Evolutionary conservation across 23 tunicate genomes (phyloP).

Genomic region (Styela clava): DNA sequence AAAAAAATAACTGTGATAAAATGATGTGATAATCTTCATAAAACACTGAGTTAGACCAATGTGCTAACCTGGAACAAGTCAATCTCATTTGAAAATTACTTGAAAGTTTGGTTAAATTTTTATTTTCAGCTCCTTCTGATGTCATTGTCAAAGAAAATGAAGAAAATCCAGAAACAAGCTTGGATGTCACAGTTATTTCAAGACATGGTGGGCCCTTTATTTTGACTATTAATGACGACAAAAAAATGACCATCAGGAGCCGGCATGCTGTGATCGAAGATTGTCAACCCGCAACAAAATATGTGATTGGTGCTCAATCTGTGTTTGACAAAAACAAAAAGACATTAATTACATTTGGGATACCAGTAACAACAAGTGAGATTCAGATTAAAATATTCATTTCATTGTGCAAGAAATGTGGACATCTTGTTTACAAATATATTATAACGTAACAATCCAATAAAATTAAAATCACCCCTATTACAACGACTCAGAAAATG

Average conservation of each 20-base stretch:
- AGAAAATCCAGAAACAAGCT: not conserved
- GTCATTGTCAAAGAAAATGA: not conserved
- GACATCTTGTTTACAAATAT: too few relatives aligned
- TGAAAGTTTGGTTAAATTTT: too few relatives aligned
- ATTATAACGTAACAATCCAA: too few relatives aligned
- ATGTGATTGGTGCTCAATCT: not conserved
- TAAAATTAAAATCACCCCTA: too few relatives aligned
- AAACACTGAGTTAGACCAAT: too few relatives aligned
- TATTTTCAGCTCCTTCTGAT: not conserved
- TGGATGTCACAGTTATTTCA: not conserved
- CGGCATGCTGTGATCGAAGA: not conserved
- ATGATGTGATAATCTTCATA: too few relatives aligned
- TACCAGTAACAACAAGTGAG: not conserved
- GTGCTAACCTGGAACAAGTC: too few relatives aligned
- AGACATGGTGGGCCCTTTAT: not conserved
- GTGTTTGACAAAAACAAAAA: not conserved
- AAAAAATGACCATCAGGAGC: not conserved
- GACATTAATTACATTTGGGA: not conserved
- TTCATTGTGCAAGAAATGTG: too few relatives aligned
- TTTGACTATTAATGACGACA: not conserved
- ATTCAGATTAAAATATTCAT: too few relatives aligned
- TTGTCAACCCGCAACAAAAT: not conserved
- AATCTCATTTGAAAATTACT: too few relatives aligned
- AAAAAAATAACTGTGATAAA: too few relatives aligned
- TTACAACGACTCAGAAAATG: too few relatives aligned